phyloP scores from a whole-genome alignment of 1,140 invertebrate species.

The Adoxophyes honmai region DNA sequence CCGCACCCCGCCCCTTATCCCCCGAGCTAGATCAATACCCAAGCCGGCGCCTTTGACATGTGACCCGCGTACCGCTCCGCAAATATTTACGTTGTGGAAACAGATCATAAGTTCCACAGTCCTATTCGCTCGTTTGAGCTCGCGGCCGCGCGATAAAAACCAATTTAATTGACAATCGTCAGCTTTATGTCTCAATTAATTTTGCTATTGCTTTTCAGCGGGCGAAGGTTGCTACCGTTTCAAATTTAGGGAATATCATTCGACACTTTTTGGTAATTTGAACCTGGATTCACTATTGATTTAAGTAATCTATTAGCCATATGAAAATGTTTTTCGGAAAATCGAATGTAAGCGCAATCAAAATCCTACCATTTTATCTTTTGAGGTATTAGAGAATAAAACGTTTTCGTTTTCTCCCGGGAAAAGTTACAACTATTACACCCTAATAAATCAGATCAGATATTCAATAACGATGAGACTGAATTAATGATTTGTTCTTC shows the following conservation, averaged over 20 bases:
- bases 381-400: no score
- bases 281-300: no score
- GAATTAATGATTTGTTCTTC: no score
- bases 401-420: no score
- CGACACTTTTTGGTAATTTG: no score
- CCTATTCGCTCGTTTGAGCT: constrained; percentile 56
- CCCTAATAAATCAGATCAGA: no score
- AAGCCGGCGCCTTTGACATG: constrained; percentile 72
- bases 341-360: no score
- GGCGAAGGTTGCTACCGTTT: neutral
- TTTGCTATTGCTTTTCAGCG: constrained; percentile 20
- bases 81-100: constrained; percentile 75
- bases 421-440: no score
- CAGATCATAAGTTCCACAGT: constrained; percentile 69
- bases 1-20: constrained; percentile 25
- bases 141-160: constrained; percentile 31
- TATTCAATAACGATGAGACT: no score
- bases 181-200: constrained; percentile 45
- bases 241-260: neutral
- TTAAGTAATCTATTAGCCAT: no score
- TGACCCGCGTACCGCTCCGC: constrained; percentile 66
- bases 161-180: constrained; percentile 40
- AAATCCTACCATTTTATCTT: no score
- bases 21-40: constrained; percentile 73
- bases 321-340: no score